phyloP scores from a whole-genome alignment of 2,888 invertebrate species.

The Meiosimyza platycephala region DNA sequence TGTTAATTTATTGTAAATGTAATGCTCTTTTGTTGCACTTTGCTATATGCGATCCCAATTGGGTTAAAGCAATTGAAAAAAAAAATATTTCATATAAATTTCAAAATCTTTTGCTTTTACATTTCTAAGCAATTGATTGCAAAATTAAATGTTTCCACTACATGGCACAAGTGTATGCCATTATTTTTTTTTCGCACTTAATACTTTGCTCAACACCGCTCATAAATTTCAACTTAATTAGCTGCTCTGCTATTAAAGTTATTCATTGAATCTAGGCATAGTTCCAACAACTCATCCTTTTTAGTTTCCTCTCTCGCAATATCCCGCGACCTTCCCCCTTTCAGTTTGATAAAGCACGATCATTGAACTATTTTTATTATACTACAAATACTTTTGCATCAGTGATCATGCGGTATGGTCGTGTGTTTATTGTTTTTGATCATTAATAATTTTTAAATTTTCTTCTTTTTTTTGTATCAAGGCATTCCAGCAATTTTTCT shows the following conservation, averaged over 20 bases:
- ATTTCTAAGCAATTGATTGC: too few relatives aligned
- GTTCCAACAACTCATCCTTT: background rate
- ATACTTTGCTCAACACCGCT: background rate
- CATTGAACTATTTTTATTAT: background rate
- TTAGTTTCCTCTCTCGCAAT: background rate
- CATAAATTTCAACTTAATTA: constrained; percentile 19
- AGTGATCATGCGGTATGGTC: too few relatives aligned
- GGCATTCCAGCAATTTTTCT: background rate
- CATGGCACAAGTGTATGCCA: background rate
- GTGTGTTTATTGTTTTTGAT: background rate
- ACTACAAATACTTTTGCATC: too few relatives aligned
- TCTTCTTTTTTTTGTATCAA: background rate
- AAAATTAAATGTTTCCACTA: background rate
- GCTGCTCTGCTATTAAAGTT: background rate
- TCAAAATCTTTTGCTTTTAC: too few relatives aligned
- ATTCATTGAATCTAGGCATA: background rate
- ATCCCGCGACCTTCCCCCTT: background rate
- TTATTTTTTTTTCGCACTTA: background rate
- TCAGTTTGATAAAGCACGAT: background rate
- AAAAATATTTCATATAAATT: too few relatives aligned
- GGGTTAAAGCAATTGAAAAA: too few relatives aligned
- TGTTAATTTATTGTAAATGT: too few relatives aligned
- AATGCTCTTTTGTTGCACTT: too few relatives aligned
- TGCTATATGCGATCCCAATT: too few relatives aligned
- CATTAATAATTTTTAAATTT: background rate